phyloP scores from a whole-genome alignment of 2,888 invertebrate genomes.

The Metalampra italica region DNA sequence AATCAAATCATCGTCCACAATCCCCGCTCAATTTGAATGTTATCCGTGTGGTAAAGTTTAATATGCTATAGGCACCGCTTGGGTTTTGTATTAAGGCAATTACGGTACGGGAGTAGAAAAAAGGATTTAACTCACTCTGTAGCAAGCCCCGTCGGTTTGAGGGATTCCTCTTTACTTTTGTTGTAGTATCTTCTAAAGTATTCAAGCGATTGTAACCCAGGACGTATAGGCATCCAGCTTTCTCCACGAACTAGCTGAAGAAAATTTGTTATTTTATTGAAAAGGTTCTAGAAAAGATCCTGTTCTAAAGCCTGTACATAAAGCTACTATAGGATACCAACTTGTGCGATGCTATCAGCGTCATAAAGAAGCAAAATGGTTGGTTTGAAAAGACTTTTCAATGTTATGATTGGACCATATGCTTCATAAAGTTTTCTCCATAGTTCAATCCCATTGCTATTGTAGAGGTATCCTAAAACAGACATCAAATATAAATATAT shows the following conservation, averaged over 20 bases:
- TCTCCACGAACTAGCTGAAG: constrained; percentile 24
- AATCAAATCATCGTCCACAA: too few relatives aligned
- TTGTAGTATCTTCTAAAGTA: constrained; percentile 23
- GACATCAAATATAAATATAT: background rate
- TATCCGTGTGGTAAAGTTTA: too few relatives aligned
- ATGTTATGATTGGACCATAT: background rate
- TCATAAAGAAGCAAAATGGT: background rate
- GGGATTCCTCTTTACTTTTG: constrained; percentile 15
- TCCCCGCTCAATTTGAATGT: too few relatives aligned
- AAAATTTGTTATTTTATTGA: background rate
- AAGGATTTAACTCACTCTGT: constrained; percentile 27
- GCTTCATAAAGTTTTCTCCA: background rate
- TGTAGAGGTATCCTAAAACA: background rate
- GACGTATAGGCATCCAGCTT: constrained; percentile 21
- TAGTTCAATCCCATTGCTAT: background rate
- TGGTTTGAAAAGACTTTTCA: background rate
- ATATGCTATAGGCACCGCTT: too few relatives aligned
- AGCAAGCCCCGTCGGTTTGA: constrained; percentile 27
- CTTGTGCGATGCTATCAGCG: background rate
- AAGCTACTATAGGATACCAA: background rate
- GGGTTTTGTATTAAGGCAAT: too few relatives aligned
- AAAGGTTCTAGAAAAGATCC: too few relatives aligned
- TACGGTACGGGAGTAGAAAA: too few relatives aligned
- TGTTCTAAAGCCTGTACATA: too few relatives aligned
- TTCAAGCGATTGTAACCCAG: constrained; percentile 22